phyloP scores from a whole-genome alignment of 2,113 vertebrate genomes.

The Hemiscyllium ocellatum region DNA sequence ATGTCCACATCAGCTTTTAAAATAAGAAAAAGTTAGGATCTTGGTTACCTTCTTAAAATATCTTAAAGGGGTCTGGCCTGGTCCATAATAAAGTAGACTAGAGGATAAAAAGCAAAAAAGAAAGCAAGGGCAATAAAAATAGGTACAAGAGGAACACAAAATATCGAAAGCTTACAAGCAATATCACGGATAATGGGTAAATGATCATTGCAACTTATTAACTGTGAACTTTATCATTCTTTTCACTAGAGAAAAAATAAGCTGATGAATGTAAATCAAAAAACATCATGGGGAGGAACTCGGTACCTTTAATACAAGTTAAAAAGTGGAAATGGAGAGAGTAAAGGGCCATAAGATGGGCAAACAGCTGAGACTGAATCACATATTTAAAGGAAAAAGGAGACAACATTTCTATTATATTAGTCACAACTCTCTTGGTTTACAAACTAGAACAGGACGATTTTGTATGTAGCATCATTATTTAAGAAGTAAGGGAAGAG shows the following conservation, averaged over 20 bases:
- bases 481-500: too few species aligned
- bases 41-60: too few species aligned
- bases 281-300: neutral
- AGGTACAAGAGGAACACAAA: neutral
- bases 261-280: neutral
- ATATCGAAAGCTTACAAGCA: neutral
- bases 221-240: neutral
- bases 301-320: neutral
- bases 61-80: too few species aligned
- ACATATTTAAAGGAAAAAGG: too few species aligned
- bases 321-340: neutral
- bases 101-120: neutral
- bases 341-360: neutral
- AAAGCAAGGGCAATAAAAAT: neutral
- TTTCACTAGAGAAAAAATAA: neutral
- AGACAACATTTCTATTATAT: too few species aligned
- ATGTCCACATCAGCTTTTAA: too few species aligned
- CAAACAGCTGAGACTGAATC: neutral
- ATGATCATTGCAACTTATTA: neutral
- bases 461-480: too few species aligned
- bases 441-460: too few species aligned
- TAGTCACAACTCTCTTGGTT: too few species aligned
- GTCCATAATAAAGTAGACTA: neutral
- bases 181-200: neutral
- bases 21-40: too few species aligned